Evolutionary conservation across 1,140 invertebrate genomes (phyloP), one percentile per base, ranked within the genome.

Genomic region (Polypedilum vanderplanki): DNA sequence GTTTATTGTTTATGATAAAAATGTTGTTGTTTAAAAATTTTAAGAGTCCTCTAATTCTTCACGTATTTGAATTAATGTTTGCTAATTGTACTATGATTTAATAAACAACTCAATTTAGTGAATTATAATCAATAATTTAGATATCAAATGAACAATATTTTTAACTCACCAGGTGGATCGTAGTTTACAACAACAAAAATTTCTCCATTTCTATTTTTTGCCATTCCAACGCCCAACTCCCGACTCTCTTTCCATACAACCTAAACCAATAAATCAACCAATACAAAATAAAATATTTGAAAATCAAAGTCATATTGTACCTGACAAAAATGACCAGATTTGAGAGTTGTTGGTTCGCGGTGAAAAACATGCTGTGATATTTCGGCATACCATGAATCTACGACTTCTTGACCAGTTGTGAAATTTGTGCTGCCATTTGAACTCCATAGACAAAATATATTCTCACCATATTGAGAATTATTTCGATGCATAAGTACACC

Each of bases 121-220:
- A n/a, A n/a, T n/a, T n/a, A n/a, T n/a, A n/a, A n/a, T n/a, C n/a
- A n/a, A n/a, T n/a, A n/a, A n/a, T n/a, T n/a, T n/a, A n/a, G n/a
- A n/a, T n/a, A n/a, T n/a, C n/a, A n/a, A n/a, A n/a, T n/a, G n/a
- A n/a, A n/a, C n/a, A n/a, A n/a, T n/a, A n/a, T n/a, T n/a, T n/a
- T n/a, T 5, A 33, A 33, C 24, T 33, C 24, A 33, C 24, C 95
- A 4, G 93, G 88, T 0, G 94, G 94, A 79, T 87, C 88, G 80
- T 96, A 97, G 82, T 95, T 93, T 20, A 90, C 91, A 0, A 96
- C 94, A 0, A 95, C 90, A 77, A 91, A 91, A 24, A 91, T 86
- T 78, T 89, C 89, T 0, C 92, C 92, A 75, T 88, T 88, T 73
- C 86, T 85, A 75, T 87, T 87, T 77, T 85, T 88, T 0, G 92